A percentile compares a stretch with the other conserved stretches of the same genome.
Conservation (phyloP, 2,888 invertebrate species). For the Conomelus anceps region DNA sequence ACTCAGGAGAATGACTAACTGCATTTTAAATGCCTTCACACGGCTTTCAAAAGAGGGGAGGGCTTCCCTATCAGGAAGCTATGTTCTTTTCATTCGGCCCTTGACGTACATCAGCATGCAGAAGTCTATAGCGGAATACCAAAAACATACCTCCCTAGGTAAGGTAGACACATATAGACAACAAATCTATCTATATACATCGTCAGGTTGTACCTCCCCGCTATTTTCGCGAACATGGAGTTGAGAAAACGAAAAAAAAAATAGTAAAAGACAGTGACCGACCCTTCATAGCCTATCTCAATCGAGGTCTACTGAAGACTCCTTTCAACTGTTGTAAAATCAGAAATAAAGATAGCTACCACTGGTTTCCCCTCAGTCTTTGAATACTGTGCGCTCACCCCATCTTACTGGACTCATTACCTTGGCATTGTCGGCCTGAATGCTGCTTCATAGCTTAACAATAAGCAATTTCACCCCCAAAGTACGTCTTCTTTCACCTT, state of each 20-base stretch:
- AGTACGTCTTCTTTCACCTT: neutral
- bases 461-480: neutral
- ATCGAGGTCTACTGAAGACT: neutral
- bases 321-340: neutral
- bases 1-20: neutral
- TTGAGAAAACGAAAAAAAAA: no score
- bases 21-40: neutral
- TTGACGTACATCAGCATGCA: neutral
- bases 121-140: neutral
- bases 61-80: neutral
- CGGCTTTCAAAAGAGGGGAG: neutral
- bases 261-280: neutral
- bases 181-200: neutral
- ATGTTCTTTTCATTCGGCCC: neutral
- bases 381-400: neutral
- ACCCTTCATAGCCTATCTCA: neutral
- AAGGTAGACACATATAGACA: neutral
- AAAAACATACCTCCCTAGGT: neutral
- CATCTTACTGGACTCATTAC: neutral
- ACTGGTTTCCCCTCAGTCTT: neutral
- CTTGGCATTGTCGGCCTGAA: neutral
- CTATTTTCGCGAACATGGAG: neutral
- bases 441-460: neutral
- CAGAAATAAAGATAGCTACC: neutral
- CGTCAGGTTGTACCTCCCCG: neutral